A percentile compares a stretch with the other conserved stretches of the same genome.
phyloP scores from a whole-genome alignment of 2,797 vertebrate species.

The Protosalanx chinensis region DNA sequence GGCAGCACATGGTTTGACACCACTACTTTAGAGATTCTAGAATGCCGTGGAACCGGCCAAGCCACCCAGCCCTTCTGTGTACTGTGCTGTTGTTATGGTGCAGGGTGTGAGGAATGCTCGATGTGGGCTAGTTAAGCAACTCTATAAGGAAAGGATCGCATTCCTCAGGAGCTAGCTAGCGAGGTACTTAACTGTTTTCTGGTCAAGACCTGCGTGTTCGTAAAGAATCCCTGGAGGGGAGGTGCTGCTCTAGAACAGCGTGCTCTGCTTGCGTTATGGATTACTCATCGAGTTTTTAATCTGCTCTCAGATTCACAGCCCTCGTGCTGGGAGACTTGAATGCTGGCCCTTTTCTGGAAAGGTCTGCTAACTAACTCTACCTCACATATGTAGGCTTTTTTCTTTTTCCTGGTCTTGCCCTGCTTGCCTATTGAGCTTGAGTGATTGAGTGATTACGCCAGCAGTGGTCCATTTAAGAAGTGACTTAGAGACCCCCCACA shows the following conservation, averaged over 20 bases:
- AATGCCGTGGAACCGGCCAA: background rate
- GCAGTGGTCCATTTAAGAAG: slow-evolving; percentile 10
- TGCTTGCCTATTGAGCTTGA: background rate
- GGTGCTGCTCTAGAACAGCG: too few relatives aligned
- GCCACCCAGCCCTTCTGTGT: background rate
- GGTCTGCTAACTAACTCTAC: slow-evolving; percentile 11
- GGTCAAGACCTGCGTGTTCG: background rate
- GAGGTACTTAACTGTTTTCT: background rate
- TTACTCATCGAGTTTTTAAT: too few relatives aligned
- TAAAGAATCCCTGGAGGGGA: too few relatives aligned
- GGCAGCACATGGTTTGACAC: too few relatives aligned
- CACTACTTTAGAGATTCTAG: background rate
- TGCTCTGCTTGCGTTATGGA: too few relatives aligned
- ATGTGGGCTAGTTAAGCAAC: background rate
- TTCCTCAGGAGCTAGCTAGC: background rate
- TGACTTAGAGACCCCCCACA: slow-evolving; percentile 39
- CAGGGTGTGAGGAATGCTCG: background rate
- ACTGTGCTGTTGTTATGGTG: too few relatives aligned
- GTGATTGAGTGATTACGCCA: slow-evolving; percentile 4
- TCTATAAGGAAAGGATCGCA: background rate
- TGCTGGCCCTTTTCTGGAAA: background rate
- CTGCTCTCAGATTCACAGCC: too few relatives aligned
- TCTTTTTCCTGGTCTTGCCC: background rate
- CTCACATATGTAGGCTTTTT: slow-evolving; percentile 13
- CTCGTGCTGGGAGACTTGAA: too few relatives aligned